Conservation (phyloP, 2,797 vertebrate species). For the Halcyon badia region DNA sequence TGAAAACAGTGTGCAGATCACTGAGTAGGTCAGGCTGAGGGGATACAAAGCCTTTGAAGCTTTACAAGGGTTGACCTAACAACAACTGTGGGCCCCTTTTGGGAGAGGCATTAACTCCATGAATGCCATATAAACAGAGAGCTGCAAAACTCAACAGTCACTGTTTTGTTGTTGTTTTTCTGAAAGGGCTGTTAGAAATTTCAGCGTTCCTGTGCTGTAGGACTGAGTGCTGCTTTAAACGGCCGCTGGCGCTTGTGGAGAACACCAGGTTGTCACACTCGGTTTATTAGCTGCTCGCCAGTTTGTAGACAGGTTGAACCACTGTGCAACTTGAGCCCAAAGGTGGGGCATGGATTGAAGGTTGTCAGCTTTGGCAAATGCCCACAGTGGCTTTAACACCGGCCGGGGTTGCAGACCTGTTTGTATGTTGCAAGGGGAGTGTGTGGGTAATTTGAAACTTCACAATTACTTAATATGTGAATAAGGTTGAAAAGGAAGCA, state of each 20-base stretch:
- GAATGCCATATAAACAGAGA: constrained; percentile 71
- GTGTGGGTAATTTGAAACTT: constrained; percentile 66
- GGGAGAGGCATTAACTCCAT: constrained; percentile 81
- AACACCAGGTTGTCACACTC: background rate
- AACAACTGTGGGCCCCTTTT: constrained; percentile 86
- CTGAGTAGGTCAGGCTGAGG: constrained; percentile 82
- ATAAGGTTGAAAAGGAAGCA: constrained; percentile 58
- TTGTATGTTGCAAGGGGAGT: constrained; percentile 26
- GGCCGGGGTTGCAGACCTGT: constrained; percentile 21
- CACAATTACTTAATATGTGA: constrained; percentile 55
- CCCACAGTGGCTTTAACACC: constrained; percentile 1
- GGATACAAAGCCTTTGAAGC: constrained; percentile 91
- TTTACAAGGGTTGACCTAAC: constrained; percentile 90
- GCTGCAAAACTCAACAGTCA: background rate
- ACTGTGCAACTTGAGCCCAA: constrained; percentile 21
- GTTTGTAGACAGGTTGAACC: constrained; percentile 42
- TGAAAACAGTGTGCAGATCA: constrained; percentile 83
- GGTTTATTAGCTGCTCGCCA: constrained; percentile 30
- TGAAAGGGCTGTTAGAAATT: background rate
- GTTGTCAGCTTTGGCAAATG: constrained; percentile 34
- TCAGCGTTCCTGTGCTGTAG: background rate
- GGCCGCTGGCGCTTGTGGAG: background rate
- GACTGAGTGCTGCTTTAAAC: background rate
- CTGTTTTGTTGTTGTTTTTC: background rate
- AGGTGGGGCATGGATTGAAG: constrained; percentile 7